Conservation (phyloP, 1,140 invertebrate genomes). For the Pantala flavescens region DNA sequence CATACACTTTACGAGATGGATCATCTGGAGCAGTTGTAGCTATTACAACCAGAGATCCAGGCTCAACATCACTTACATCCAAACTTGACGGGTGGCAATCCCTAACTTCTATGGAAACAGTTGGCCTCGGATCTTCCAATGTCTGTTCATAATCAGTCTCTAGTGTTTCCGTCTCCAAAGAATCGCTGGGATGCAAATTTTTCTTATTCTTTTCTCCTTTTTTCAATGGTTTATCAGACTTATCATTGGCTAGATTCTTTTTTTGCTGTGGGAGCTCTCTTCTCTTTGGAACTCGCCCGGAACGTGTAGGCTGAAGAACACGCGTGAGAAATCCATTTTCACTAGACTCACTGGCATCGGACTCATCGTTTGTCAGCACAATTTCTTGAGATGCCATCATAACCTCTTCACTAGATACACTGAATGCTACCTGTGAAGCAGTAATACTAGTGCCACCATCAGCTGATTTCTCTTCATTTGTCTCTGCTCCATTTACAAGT, state of each 20-base stretch:
- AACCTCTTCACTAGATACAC: neutral
- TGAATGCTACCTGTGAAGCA: neutral
- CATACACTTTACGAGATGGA: conserved; percentile 33
- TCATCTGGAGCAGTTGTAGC: conserved; percentile 32
- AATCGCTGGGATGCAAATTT: no score
- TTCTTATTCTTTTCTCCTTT: no score
- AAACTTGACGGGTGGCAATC: no score
- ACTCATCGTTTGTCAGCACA: neutral
- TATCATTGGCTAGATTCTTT: no score
- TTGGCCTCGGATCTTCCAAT: conserved; percentile 17
- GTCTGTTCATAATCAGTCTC: neutral
- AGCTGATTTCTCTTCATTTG: neutral
- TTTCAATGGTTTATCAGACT: no score
- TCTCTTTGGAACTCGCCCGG: conserved; percentile 30
- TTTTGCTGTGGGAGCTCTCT: neutral
- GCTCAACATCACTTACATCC: conserved; percentile 31
- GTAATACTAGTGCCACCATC: no score
- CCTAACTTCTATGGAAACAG: no score
- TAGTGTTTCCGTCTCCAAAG: no score
- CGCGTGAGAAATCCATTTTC: conserved; percentile 21
- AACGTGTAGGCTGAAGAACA: conserved; percentile 32
- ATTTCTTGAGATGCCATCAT: neutral
- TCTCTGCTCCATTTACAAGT: neutral
- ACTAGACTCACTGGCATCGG: conserved; percentile 22
- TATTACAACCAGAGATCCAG: conserved; percentile 36